Evolutionary conservation across 35 echinoderm and acorn worm species (phyloP).

Genomic region (Apostichopus japonicus): DNA sequence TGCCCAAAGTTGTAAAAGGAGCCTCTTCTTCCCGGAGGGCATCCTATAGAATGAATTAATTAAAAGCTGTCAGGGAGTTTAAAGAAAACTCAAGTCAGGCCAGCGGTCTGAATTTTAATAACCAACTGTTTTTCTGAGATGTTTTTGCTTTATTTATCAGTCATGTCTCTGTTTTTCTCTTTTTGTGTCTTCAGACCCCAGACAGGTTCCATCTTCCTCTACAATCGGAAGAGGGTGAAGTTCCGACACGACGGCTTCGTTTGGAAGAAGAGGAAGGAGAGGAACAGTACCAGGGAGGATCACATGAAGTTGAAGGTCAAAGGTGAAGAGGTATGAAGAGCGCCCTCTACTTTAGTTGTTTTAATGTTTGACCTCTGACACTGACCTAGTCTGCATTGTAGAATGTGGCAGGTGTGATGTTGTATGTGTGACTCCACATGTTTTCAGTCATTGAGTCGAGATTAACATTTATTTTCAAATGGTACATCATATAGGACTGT

Average conservation of each 20-base stretch:
- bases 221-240: constrained; percentile 97
- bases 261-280: constrained; percentile 95
- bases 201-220: constrained; percentile 86
- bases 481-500: no score
- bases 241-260: constrained; percentile 84
- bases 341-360: neutral
- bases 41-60: constrained; percentile 14
- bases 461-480: no score
- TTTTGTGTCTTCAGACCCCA: constrained; percentile 74
- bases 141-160: neutral
- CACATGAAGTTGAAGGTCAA: constrained; percentile 99
- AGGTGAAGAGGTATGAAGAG: constrained; percentile 88
- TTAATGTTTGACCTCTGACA: no score
- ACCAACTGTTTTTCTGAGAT: constrained; percentile 9
- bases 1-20: neutral
- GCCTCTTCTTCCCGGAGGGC: constrained; percentile 12
- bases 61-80: neutral
- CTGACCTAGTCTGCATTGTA: no score
- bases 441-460: no score
- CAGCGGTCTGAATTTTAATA: constrained; percentile 32
- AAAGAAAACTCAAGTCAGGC: neutral
- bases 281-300: constrained; percentile 87
- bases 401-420: no score
- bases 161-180: neutral
- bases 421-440: no score